Evolutionary conservation across 92 coral and sea anemone genomes (phyloP), one percentile per base, ranked within the genome.

Genomic region (Epizoanthus illoricatus): DNA sequence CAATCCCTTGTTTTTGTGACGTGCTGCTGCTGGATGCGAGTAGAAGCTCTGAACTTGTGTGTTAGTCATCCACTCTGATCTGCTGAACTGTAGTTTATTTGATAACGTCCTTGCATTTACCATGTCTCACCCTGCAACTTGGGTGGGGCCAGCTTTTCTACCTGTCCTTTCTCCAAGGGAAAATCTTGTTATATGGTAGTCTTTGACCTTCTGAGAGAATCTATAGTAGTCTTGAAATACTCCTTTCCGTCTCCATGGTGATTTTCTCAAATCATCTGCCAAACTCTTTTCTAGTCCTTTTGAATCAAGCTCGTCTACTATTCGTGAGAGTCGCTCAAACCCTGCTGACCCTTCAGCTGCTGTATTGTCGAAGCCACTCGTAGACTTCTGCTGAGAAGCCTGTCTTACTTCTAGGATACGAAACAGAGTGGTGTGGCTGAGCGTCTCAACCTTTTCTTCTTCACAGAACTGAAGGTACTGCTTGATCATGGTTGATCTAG

Each of bases 401-500:
- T 86, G 86, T 60, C 92, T 68, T 21, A 82, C 87, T 4, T 85
- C 92, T 0, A 85, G 91, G 49, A 89, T 52, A 5, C 90, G 87
- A 73, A 90, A 90, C 49, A 90, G 69, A 65, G 85, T 90, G 8
- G 90, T 85, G 41, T 88, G 87, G 73, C 93, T 90, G 12, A 87
- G 81, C 20, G 93, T 85, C 74, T 84, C 86, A 36, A 84, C 21
- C 63, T 54, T 33, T 54, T 87, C 88, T 85, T 90, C 93, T 81
- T 78, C 81, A 80, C 90, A 88, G 74, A 88, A 86, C 72, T 79
- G 84, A 49, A 83, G 76, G 61, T 88, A 91, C 71, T 86, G 92
- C 69, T 81, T 83, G 80, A 91, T 45, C 94, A 91, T 88, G n/a
- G 91, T 88, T 79, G 94, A 76, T 39, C 87, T 91, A 4, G 94